Evolutionary conservation across 2,797 vertebrate species (phyloP).

Genomic region (Coracias cyanogaster): DNA sequence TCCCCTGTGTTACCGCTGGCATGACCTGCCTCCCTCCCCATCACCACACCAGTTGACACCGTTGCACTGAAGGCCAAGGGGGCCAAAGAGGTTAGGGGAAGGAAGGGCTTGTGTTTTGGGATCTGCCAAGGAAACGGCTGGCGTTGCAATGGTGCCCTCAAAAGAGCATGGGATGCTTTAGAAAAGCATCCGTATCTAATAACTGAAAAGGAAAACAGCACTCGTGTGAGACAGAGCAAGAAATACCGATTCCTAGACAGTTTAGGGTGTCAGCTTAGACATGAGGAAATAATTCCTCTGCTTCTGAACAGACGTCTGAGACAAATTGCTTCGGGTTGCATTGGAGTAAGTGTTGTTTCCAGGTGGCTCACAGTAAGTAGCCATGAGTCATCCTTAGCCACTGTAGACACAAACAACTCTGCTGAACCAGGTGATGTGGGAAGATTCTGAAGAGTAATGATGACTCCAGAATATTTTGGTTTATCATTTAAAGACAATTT

Average conservation of each 20-base stretch:
- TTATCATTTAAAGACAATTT: neutral
- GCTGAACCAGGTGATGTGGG: neutral
- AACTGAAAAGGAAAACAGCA: neutral
- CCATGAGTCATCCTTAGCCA: neutral
- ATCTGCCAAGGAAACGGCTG: neutral
- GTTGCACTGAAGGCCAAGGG: rapidly evolving
- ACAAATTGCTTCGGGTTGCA: neutral
- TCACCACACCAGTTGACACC: slow-evolving; percentile 55
- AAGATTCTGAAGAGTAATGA: neutral
- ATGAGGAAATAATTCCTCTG: neutral
- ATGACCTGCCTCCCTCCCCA: slow-evolving; percentile 40
- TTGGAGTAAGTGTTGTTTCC: neutral
- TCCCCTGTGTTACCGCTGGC: neutral
- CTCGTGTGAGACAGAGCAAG: neutral
- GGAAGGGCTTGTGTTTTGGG: neutral
- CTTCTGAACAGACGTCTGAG: neutral
- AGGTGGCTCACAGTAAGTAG: rapidly evolving
- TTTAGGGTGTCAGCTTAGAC: neutral
- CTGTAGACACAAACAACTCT: neutral
- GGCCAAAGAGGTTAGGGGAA: neutral
- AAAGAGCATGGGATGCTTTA: neutral
- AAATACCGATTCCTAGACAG: neutral
- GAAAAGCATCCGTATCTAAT: neutral
- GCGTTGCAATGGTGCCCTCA: rapidly evolving
- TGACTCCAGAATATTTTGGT: neutral